Evolutionary conservation across 2,113 vertebrate species (phyloP).

Genomic region (Sorex araneus): DNA sequence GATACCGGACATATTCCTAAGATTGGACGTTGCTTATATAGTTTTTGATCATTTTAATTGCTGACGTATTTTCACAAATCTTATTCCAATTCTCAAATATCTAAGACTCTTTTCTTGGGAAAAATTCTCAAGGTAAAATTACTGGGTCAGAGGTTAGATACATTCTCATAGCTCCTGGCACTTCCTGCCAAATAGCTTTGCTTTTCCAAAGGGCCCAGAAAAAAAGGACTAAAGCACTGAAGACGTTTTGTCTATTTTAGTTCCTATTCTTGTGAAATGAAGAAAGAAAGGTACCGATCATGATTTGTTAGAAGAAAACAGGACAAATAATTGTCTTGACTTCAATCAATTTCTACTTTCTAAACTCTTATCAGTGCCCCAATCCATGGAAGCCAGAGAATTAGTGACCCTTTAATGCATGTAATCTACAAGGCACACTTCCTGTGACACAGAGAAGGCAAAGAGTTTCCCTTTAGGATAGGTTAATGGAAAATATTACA

Average conservation of each 20-base stretch:
- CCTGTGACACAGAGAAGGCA: neutral
- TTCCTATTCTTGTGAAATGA: neutral
- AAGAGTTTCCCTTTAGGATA: neutral
- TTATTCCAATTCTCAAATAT: constrained; percentile 41
- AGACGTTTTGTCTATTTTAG: neutral
- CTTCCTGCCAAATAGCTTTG: neutral
- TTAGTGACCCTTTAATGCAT: neutral
- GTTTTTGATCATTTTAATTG: neutral
- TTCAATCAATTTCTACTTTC: neutral
- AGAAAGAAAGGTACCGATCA: neutral
- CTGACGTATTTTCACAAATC: neutral
- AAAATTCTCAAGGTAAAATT: constrained; percentile 39
- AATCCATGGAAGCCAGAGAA: neutral
- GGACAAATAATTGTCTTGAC: neutral
- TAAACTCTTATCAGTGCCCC: neutral
- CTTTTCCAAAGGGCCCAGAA: constrained; percentile 38
- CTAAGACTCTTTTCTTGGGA: constrained; percentile 6
- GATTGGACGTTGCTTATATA: neutral
- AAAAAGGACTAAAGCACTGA: neutral
- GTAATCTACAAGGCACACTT: neutral
- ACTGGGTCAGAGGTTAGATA: constrained; percentile 22
- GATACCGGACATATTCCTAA: neutral
- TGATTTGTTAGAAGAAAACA: neutral
- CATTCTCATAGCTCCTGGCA: neutral
- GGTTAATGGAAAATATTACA: constrained; percentile 12